Conservation (phyloP, 2,113 vertebrate species). For the Pipra filicauda region DNA sequence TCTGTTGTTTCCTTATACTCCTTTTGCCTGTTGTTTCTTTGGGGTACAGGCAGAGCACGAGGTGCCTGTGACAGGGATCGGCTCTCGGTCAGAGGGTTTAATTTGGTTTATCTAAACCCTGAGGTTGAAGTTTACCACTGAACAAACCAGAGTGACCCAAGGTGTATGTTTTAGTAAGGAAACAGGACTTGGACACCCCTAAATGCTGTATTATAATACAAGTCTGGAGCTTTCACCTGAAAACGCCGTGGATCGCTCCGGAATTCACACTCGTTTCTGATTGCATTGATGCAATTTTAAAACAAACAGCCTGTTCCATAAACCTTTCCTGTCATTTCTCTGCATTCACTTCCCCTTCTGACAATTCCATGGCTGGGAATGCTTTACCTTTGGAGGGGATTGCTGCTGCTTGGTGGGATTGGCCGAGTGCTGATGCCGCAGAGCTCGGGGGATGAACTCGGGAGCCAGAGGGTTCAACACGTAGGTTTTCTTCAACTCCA, state of each 20-base stretch:
- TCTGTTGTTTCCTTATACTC: neutral
- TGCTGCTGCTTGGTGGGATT: constrained; percentile 84
- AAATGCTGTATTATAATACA: neutral
- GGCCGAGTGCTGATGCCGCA: constrained; percentile 83
- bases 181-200: neutral
- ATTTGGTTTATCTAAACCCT: neutral
- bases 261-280: neutral
- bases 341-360: neutral
- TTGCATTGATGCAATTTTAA: neutral
- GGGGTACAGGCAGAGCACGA: neutral
- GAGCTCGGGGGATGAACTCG: constrained; percentile 95
- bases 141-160: neutral
- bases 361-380: neutral
- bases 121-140: neutral
- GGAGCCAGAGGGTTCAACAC: constrained; percentile 97
- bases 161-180: neutral
- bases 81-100: neutral
- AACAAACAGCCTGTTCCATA: neutral
- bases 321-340: neutral
- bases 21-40: neutral
- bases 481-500: constrained; percentile 99
- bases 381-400: constrained; percentile 91
- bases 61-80: neutral
- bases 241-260: neutral
- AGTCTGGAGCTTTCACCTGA: neutral